Conservation (phyloP, 2,888 invertebrate species). For the Cabera pusaria region DNA sequence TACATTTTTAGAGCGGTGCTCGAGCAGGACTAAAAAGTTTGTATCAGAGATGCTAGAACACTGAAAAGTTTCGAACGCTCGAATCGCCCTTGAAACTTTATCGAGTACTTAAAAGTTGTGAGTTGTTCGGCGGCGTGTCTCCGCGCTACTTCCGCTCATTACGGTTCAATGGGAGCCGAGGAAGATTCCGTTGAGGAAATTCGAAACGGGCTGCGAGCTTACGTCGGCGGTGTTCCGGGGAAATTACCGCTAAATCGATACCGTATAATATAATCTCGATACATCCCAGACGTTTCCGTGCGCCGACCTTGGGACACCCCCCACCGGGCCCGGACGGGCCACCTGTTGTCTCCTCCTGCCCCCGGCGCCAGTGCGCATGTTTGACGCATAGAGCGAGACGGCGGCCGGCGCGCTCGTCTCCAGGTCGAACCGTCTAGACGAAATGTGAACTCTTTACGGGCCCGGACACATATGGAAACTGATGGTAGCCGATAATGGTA, state of each 20-base stretch:
- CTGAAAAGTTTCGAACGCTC: slow-evolving; percentile 7
- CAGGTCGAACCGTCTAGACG: slow-evolving; percentile 81
- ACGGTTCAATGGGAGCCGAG: no score
- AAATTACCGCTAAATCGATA: slow-evolving; percentile 66
- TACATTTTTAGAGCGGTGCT: no score
- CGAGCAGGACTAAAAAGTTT: no score
- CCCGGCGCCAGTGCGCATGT: slow-evolving; percentile 67
- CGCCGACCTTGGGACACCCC: slow-evolving; percentile 67
- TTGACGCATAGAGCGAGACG: slow-evolving; percentile 64
- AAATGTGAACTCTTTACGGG: slow-evolving; percentile 76
- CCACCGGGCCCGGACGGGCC: slow-evolving; percentile 41
- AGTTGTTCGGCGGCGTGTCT: slow-evolving; percentile 2
- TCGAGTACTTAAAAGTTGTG: slow-evolving; percentile 6
- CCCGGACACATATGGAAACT: slow-evolving; percentile 47
- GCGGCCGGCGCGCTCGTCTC: slow-evolving; percentile 54
- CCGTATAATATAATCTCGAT: slow-evolving; percentile 65
- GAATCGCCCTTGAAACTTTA: slow-evolving; percentile 15
- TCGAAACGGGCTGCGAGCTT: slow-evolving; percentile 1
- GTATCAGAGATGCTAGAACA: no score
- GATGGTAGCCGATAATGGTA: slow-evolving; percentile 38
- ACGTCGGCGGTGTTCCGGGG: slow-evolving; percentile 33
- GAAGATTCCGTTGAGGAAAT: no score
- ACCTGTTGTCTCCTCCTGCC: slow-evolving; percentile 66
- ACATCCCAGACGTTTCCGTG: slow-evolving; percentile 78
- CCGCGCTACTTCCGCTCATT: no score